phyloP scores from a whole-genome alignment of 2,888 invertebrate genomes.

The Parnassius smintheus region DNA sequence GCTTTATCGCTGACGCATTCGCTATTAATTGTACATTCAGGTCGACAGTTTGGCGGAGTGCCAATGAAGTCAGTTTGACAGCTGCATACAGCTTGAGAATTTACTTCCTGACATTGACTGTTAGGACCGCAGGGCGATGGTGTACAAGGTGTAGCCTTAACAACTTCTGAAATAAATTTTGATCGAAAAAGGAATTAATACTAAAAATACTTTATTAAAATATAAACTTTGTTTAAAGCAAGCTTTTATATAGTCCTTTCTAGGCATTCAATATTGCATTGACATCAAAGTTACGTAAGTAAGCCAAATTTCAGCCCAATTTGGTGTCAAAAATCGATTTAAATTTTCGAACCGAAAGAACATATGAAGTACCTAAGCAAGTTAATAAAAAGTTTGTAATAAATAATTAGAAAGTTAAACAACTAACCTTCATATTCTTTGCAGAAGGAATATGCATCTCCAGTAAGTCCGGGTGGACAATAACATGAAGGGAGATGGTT shows the following conservation, averaged over 20 bases:
- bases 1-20: slow-evolving; percentile 89
- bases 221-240: no score
- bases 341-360: neutral
- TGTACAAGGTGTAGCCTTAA: slow-evolving; percentile 79
- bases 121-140: slow-evolving; percentile 92
- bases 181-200: no score
- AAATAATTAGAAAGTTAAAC: neutral
- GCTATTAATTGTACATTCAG: slow-evolving; percentile 90
- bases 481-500: slow-evolving; percentile 88
- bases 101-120: slow-evolving; percentile 85
- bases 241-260: no score
- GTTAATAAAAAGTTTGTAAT: no score
- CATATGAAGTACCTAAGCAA: neutral
- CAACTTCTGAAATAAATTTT: slow-evolving; percentile 50
- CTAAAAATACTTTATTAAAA: no score
- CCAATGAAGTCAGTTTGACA: slow-evolving; percentile 87
- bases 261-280: no score
- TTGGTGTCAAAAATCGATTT: neutral
- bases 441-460: slow-evolving; percentile 86
- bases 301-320: no score
- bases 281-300: no score
- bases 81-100: slow-evolving; percentile 86
- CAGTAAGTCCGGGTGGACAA: slow-evolving; percentile 84
- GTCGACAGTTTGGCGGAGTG: slow-evolving; percentile 88
- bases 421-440: slow-evolving; percentile 62